Evolutionary conservation across 1,140 invertebrate genomes (phyloP).

Genomic region (Euglossa dilemma): DNA sequence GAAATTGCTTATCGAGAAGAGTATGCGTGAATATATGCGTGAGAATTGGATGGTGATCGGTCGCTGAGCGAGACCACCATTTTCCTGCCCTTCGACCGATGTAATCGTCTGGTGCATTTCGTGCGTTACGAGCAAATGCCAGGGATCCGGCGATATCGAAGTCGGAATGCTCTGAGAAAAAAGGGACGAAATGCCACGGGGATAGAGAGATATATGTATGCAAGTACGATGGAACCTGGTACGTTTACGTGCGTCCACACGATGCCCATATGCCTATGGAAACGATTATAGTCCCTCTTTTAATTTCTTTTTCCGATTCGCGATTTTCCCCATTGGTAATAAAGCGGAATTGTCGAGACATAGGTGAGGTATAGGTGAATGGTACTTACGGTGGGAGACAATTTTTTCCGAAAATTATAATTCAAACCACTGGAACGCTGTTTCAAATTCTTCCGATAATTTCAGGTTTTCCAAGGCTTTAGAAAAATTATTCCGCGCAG

Average conservation of each 20-base stretch:
- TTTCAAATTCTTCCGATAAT: too few species aligned
- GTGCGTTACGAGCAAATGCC: neutral
- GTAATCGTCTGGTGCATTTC: slow-evolving; percentile 21
- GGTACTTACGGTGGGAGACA: too few species aligned
- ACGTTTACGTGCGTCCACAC: neutral
- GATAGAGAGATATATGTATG: neutral
- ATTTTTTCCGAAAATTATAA: too few species aligned
- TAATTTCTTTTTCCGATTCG: too few species aligned
- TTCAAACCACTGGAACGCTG: too few species aligned
- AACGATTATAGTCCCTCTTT: neutral
- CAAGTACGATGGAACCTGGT: neutral
- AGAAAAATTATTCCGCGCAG: too few species aligned
- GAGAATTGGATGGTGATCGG: slow-evolving; percentile 19
- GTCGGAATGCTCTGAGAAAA: slow-evolving; percentile 30
- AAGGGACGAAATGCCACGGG: neutral
- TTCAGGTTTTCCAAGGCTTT: too few species aligned
- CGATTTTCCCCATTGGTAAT: too few species aligned
- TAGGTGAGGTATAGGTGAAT: too few species aligned
- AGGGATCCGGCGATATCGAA: slow-evolving; percentile 6
- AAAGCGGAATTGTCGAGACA: too few species aligned
- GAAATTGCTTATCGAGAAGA: neutral
- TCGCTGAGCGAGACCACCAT: neutral
- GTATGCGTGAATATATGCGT: neutral
- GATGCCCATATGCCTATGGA: neutral
- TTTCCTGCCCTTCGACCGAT: neutral